A percentile compares a stretch with the other conserved stretches of the same genome.
These are phyloP conservation scores for Polyommatus icarus DNA, from an alignment of 2,888 invertebrate genomes.

Conservation along the genomic window DNA sequence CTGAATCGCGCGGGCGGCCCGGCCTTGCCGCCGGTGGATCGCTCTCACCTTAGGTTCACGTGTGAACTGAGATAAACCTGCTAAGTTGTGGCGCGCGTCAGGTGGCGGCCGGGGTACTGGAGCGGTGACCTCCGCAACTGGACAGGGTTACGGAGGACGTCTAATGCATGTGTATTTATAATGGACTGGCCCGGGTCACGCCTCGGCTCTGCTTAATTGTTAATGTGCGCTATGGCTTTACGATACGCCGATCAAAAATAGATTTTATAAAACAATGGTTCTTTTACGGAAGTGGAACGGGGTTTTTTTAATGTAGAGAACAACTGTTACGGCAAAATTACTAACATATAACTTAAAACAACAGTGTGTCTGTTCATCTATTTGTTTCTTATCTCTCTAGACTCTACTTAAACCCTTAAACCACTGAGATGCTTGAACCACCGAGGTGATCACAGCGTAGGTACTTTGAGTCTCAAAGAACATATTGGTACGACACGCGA, in stretches of 20 bases:
- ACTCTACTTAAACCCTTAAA: too few relatives aligned
- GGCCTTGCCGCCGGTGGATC: constrained; percentile 78
- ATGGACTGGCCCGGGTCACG: constrained; percentile 61
- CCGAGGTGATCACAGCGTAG: too few relatives aligned
- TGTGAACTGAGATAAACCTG: constrained; percentile 78
- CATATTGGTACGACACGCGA: too few relatives aligned
- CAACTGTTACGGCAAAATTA: neutral
- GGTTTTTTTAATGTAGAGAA: neutral
- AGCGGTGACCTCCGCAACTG: constrained; percentile 65
- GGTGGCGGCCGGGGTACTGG: constrained; percentile 51
- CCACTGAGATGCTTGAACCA: too few relatives aligned
- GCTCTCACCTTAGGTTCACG: constrained; percentile 78
- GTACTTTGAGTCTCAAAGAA: too few relatives aligned
- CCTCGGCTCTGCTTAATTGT: constrained; percentile 55
- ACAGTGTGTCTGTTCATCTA: too few relatives aligned
- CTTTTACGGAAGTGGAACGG: neutral
- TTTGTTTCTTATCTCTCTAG: too few relatives aligned
- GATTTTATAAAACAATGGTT: neutral
- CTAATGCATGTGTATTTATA: constrained; percentile 71
- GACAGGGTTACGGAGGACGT: constrained; percentile 59
- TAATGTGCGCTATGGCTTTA: constrained; percentile 10
- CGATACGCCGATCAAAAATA: neutral
- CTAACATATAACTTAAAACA: neutral
- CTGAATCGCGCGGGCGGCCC: constrained; percentile 59
- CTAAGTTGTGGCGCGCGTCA: constrained; percentile 64